These are phyloP conservation scores for Cetonia aurata DNA, from an alignment of 2,888 invertebrate genomes.

Conservation along the genomic window DNA sequence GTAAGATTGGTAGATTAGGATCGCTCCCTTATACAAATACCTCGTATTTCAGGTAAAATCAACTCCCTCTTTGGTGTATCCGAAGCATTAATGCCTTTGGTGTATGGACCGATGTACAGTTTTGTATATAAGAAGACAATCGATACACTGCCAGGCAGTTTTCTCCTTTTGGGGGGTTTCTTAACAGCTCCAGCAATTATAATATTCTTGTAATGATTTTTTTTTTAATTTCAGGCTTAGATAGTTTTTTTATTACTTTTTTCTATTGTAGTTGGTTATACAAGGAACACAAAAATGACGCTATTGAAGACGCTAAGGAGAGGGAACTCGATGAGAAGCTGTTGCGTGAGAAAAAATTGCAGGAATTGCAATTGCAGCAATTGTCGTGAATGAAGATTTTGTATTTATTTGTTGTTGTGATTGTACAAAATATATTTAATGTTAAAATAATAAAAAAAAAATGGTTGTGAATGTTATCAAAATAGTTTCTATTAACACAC, in stretches of 20 bases:
- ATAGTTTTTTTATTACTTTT: background rate
- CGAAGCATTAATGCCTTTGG: constrained; percentile 60
- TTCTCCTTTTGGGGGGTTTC: constrained; percentile 57
- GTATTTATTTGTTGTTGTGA: background rate
- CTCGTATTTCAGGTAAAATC: constrained; percentile 65
- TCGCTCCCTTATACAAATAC: no score
- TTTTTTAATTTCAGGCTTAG: constrained; percentile 25
- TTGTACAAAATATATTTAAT: background rate
- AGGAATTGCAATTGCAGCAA: background rate
- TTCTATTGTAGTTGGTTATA: constrained; percentile 64
- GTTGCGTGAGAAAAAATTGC: background rate
- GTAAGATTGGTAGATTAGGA: constrained; percentile 56
- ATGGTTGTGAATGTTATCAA: no score
- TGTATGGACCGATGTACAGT: constrained; percentile 62
- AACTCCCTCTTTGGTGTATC: constrained; percentile 62
- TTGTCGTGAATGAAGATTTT: background rate
- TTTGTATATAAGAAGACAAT: constrained; percentile 60
- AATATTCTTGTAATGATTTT: constrained; percentile 57
- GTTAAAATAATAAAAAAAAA: no score
- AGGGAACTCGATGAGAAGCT: constrained; percentile 58
- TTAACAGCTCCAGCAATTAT: constrained; percentile 57
- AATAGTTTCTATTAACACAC: no score
- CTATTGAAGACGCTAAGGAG: constrained; percentile 61
- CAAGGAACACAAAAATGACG: constrained; percentile 62
- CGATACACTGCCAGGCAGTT: constrained; percentile 59